Conservation (phyloP, 2,797 vertebrate genomes). For the Decapterus maruadsi region DNA sequence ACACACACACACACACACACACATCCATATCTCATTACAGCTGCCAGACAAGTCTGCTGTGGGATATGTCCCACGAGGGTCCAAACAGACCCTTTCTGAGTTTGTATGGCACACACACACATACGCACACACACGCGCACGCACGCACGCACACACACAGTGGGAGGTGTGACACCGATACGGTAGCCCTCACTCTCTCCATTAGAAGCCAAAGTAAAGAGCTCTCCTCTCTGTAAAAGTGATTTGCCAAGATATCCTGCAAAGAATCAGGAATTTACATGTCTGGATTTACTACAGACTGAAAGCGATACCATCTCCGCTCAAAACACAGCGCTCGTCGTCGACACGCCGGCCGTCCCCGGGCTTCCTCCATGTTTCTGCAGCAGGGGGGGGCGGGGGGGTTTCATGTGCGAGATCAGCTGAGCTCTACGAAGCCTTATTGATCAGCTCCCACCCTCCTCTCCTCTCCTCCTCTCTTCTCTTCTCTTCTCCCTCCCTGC, state of each 20-base stretch:
- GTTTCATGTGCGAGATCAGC: constrained; percentile 50
- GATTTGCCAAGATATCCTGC: constrained; percentile 83
- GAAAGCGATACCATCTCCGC: constrained; percentile 73
- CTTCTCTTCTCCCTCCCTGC: constrained; percentile 3
- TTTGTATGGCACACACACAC: constrained; percentile 51
- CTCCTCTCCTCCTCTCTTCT: neutral
- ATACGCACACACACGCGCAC: constrained; percentile 14
- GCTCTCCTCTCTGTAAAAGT: constrained; percentile 83
- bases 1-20: constrained; percentile 42
- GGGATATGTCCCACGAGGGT: constrained; percentile 67
- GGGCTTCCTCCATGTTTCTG: constrained; percentile 38
- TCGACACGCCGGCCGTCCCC: constrained; percentile 25
- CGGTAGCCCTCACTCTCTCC: constrained; percentile 75
- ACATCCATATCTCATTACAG: constrained; percentile 76
- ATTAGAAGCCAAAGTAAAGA: constrained; percentile 84
- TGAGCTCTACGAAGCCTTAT: constrained; percentile 31
- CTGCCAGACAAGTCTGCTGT: constrained; percentile 78
- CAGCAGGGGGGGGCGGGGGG: too few relatives aligned
- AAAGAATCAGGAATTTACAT: constrained; percentile 82
- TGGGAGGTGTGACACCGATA: constrained; percentile 77
- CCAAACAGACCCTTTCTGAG: constrained; percentile 67
- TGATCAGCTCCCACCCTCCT: constrained; percentile 26
- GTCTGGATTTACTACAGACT: constrained; percentile 79
- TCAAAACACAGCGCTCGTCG: constrained; percentile 38
- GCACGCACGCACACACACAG: constrained; percentile 51